Conservation (phyloP, 2,888 invertebrate species). For the Ceramica pisi region DNA sequence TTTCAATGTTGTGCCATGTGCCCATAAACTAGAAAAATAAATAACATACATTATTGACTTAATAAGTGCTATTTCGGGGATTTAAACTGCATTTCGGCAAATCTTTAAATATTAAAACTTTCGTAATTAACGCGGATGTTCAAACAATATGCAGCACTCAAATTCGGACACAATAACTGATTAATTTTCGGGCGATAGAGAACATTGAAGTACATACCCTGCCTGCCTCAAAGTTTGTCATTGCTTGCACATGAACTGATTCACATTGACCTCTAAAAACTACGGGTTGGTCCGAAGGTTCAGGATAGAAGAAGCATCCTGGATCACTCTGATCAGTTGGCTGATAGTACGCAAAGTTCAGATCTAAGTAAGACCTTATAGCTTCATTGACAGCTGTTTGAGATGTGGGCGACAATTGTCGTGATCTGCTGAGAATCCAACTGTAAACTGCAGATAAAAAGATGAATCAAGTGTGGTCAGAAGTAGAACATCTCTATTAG, state of each 20-base stretch:
- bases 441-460: conserved; percentile 78
- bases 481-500: not conserved
- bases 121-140: not conserved
- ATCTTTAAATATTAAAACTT: not conserved
- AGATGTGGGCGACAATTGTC: conserved; percentile 65
- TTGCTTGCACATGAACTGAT: conserved; percentile 68
- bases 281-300: conserved; percentile 66
- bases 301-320: conserved; percentile 78
- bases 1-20: conserved; percentile 81
- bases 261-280: conserved; percentile 77
- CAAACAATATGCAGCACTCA: not conserved
- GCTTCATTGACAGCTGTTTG: conserved; percentile 70
- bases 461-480: not conserved
- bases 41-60: not conserved
- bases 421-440: conserved; percentile 82
- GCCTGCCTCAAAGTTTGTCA: conserved; percentile 69
- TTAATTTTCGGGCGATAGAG: not conserved
- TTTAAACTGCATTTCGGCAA: too few relatives aligned
- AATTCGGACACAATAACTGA: not conserved
- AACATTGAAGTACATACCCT: conserved; percentile 69
- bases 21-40: conserved; percentile 76
- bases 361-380: conserved; percentile 69
- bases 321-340: conserved; percentile 70
- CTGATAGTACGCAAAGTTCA: conserved; percentile 73
- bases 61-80: not conserved